A percentile compares a stretch with the other conserved stretches of the same genome.
Evolutionary conservation across 2,888 invertebrate genomes (phyloP).

Genomic region (Malthinus flaveolus): DNA sequence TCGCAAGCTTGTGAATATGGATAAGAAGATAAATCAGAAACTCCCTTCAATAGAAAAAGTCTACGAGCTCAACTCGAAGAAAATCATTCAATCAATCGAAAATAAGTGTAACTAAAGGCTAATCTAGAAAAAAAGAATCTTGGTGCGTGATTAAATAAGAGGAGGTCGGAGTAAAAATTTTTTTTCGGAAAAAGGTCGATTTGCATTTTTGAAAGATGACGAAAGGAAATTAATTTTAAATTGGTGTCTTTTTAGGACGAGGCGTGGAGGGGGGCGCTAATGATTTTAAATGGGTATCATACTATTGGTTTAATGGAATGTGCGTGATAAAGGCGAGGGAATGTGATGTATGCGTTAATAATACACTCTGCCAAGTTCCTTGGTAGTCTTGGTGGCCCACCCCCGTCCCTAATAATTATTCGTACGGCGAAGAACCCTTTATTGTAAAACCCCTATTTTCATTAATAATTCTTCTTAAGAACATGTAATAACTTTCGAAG

Average conservation of each 20-base stretch:
- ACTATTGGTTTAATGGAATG: slow-evolving; percentile 30
- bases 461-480: slow-evolving; percentile 26
- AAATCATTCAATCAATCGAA: slow-evolving; percentile 40
- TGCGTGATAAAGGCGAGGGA: slow-evolving; percentile 29
- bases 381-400: slow-evolving; percentile 18
- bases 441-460: slow-evolving; percentile 19
- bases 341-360: slow-evolving; percentile 32
- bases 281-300: slow-evolving; percentile 24
- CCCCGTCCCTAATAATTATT: slow-evolving; percentile 23
- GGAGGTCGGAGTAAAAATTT: neutral
- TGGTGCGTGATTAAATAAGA: slow-evolving; percentile 7
- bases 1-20: slow-evolving; percentile 39
- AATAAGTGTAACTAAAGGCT: slow-evolving; percentile 20
- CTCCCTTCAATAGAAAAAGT: slow-evolving; percentile 34
- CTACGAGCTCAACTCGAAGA: slow-evolving; percentile 27
- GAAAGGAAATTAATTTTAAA: slow-evolving; percentile 17
- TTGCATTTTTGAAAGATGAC: neutral
- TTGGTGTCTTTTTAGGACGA: slow-evolving; percentile 1
- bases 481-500: too few relatives aligned
- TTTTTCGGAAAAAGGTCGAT: neutral
- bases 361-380: slow-evolving; percentile 29
- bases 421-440: slow-evolving; percentile 27
- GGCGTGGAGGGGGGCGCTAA: slow-evolving; percentile 6
- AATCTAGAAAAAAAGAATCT: slow-evolving; percentile 13
- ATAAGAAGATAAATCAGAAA: slow-evolving; percentile 42